Percentiles rank a stretch among this genome's conserved stretches.
phyloP scores from a whole-genome alignment of 2,113 vertebrate genomes.

The Crotalus tigris region DNA sequence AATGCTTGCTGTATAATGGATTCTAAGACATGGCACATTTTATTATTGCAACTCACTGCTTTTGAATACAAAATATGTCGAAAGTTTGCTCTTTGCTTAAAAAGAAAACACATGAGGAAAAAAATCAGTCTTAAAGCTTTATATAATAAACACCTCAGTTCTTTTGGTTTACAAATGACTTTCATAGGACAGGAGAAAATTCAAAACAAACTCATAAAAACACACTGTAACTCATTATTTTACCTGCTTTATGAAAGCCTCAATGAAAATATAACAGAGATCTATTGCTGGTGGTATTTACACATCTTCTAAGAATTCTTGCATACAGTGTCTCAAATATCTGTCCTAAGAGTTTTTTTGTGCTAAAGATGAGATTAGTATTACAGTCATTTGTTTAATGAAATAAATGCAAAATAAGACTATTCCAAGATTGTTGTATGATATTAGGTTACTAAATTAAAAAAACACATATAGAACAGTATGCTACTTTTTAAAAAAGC shows the following conservation, averaged over 20 bases:
- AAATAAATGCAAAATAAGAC: conserved; percentile 23
- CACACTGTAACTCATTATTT: neutral
- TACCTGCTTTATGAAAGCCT: neutral
- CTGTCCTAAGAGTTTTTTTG: neutral
- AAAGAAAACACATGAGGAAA: neutral
- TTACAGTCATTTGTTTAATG: neutral
- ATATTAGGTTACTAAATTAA: conserved; percentile 17
- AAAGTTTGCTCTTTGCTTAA: neutral
- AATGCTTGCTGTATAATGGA: neutral
- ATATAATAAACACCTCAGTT: neutral
- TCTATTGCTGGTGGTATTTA: neutral
- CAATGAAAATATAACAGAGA: neutral
- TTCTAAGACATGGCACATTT: neutral
- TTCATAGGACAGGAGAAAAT: neutral
- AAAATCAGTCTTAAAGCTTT: neutral
- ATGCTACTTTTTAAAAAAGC: neutral
- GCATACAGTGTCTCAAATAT: neutral
- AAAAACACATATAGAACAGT: neutral
- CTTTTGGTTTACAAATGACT: neutral
- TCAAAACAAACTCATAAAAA: neutral
- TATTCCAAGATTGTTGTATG: neutral
- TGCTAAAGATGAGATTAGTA: neutral
- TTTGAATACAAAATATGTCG: neutral
- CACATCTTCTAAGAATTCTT: neutral
- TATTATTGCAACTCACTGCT: neutral